Evolutionary conservation across 37 sponge, comb jelly and placozoan genomes (phyloP), one percentile per base, ranked within the genome.

Genomic region (Spongilla lacustris): DNA sequence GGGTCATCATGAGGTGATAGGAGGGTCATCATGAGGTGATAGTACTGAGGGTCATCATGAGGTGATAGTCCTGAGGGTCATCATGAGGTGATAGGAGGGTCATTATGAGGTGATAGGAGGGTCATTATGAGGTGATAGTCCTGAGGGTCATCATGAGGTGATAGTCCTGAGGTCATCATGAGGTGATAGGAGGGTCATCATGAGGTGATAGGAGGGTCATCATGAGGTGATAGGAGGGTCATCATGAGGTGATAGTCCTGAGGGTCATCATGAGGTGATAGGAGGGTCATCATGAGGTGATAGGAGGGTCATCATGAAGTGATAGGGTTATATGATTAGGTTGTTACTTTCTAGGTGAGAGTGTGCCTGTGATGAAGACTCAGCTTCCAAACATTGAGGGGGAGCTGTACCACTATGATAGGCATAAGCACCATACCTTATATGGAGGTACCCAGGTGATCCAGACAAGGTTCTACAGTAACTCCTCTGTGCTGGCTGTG

Each of bases 311-410:
- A 17, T 58, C 58, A 58, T 6, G 58, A 58, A 17, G 19, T 58
- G 58, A 1, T 58, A 58, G 11, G 58, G 11, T 17, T 58, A 10
- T n/a, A n/a, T n/a, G n/a, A n/a, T n/a, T n/a, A n/a, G 58, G 58
- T 14, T 58, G 58, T 6, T 46, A 4, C 2, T 21, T 31, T 68
- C 19, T 27, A 94, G 94, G 95, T 28, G 97, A 96, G 84, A 94
- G 94, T 89, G 88, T 94, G 2, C 97, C 94, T 3, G 94, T 96
- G n/a, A 91, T 84, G 46, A 94, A 96, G 87, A 90, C 94, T 9
- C 77, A 86, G 8, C 85, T 94, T 29, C 95, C 91, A 17, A 67
- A 74, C 33, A 78, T 71, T 33, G 50, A 73, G 36, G 37, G 69
- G 25, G 58, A 36, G 26, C 22, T 14, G 19, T 96, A 94, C 41